phyloP scores from a whole-genome alignment of 2,888 invertebrate species.

The Creontiades dilutus region DNA sequence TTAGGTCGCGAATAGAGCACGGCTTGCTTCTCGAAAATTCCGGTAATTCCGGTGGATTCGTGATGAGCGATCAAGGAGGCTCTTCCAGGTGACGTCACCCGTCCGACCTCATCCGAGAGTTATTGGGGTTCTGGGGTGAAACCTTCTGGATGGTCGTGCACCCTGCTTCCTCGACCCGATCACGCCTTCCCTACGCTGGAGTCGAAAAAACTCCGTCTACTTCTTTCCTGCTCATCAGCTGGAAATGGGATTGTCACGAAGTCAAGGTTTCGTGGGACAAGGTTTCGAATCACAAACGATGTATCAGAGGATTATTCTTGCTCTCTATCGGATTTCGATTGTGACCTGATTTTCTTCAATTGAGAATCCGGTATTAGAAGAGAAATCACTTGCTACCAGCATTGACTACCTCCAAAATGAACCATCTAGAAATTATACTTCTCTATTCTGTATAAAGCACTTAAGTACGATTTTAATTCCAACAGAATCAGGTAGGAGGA shows the following conservation, averaged over 20 bases:
- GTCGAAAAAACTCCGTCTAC: not conserved
- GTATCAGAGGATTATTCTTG: not conserved
- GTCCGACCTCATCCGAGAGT: not conserved
- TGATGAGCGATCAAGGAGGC: not conserved
- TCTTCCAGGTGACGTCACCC: not conserved
- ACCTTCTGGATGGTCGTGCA: slow-evolving; percentile 22
- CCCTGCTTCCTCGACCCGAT: not conserved
- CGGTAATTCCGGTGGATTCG: not conserved
- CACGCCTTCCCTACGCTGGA: not conserved
- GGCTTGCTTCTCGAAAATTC: no score
- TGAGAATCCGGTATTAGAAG: not conserved
- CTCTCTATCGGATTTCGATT: not conserved
- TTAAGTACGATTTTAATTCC: no score
- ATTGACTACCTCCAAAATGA: no score
- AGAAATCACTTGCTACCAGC: not conserved
- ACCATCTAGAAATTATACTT: no score
- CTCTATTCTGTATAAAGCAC: no score
- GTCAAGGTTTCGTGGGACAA: not conserved
- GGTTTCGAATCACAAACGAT: not conserved
- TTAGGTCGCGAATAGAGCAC: no score
- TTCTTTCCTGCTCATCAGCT: not conserved
- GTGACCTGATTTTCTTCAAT: not conserved
- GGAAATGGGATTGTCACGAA: not conserved
- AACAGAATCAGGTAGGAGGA: no score
- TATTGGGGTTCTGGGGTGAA: slow-evolving; percentile 22